phyloP scores from a whole-genome alignment of 1,140 invertebrate genomes.

The Plectus sambesii region DNA sequence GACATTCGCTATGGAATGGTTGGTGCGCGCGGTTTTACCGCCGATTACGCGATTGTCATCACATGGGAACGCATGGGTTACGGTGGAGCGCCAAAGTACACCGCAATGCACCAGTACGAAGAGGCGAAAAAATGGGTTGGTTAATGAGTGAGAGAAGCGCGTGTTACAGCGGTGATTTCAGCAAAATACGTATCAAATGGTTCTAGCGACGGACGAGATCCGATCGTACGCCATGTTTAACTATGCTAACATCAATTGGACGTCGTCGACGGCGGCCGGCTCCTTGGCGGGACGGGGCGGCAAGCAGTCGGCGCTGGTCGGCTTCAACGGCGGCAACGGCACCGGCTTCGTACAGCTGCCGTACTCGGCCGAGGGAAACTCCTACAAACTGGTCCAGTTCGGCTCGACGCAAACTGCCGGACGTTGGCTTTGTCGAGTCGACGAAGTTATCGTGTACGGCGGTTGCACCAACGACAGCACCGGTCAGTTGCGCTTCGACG shows the following conservation, averaged over 20 bases:
- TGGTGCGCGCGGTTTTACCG: constrained; percentile 71
- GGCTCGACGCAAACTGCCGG: constrained; percentile 76
- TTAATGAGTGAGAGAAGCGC: neutral
- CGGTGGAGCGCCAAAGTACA: too few species aligned
- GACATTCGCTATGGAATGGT: constrained; percentile 79
- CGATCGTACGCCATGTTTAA: constrained; percentile 87
- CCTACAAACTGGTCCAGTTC: constrained; percentile 55
- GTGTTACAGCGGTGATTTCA: constrained; percentile 41
- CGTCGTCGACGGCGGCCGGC: constrained; percentile 73
- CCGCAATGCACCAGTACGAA: constrained; percentile 23
- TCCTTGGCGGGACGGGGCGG: constrained; percentile 55
- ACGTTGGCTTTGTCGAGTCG: constrained; percentile 80
- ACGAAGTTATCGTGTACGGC: constrained; percentile 80
- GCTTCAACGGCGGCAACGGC: constrained; percentile 74
- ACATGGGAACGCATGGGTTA: constrained; percentile 94
- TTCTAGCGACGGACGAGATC: constrained; percentile 81
- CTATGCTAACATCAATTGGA: constrained; percentile 77
- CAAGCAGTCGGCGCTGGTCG: constrained; percentile 56
- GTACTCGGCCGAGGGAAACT: constrained; percentile 30
- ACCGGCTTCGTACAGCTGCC: constrained; percentile 50
- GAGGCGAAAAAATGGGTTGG: constrained; percentile 57
- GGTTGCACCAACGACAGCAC: constrained; percentile 56
- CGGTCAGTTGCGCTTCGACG: constrained; percentile 58
- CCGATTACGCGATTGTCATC: constrained; percentile 76
- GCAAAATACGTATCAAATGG: constrained; percentile 87